Percentiles rank a stretch among this genome's conserved stretches.
Conservation (phyloP, 2,888 invertebrate genomes). For the Tetrapedia diversipes region DNA sequence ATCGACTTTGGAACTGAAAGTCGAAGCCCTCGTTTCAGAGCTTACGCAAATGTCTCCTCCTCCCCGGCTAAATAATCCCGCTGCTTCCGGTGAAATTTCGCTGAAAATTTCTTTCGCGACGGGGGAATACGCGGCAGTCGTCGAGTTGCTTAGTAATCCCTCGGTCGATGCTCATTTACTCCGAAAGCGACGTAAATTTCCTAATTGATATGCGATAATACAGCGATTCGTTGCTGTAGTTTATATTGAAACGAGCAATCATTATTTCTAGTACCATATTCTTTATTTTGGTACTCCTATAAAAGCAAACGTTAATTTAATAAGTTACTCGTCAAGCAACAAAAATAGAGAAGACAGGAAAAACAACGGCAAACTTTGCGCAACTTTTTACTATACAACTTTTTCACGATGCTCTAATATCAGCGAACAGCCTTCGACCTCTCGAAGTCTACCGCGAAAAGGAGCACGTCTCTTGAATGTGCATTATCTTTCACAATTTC, state of each 20-base stretch:
- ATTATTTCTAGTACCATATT: no score
- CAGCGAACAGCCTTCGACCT: not conserved
- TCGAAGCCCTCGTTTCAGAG: constrained; percentile 33
- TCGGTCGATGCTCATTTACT: not conserved
- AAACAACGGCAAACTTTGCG: no score
- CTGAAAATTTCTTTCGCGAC: constrained; percentile 21
- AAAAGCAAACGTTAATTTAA: no score
- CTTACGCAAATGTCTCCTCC: constrained; percentile 45
- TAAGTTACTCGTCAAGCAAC: no score
- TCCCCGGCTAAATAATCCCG: constrained; percentile 41
- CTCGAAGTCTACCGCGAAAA: not conserved
- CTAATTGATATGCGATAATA: not conserved
- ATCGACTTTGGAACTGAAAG: constrained; percentile 63
- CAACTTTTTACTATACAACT: no score
- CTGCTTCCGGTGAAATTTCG: constrained; percentile 25
- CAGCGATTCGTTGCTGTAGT: no score
- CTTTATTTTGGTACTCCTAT: no score
- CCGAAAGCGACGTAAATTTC: not conserved
- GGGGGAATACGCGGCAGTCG: not conserved
- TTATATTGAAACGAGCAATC: no score
- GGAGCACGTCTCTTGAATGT: not conserved
- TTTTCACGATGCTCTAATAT: no score
- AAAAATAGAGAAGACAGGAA: no score
- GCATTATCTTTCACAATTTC: no score
- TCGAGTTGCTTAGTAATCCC: not conserved